Conservation (phyloP, 2,797 vertebrate species). For the Glossophaga mutica region DNA sequence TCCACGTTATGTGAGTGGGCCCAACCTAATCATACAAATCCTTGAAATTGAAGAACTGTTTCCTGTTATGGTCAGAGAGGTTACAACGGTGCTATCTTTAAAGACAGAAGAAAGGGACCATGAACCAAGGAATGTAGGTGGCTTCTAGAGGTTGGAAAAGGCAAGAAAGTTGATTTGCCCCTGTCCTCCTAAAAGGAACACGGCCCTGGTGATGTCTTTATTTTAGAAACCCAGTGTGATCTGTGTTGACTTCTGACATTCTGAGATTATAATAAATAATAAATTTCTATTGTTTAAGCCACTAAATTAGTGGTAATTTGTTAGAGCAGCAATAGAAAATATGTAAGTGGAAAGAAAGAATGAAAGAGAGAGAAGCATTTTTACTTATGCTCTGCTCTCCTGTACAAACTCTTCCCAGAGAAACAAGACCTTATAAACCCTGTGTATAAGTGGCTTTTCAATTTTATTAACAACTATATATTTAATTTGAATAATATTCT, state of each 20-base stretch:
- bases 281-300: neutral
- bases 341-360: neutral
- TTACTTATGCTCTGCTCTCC: neutral
- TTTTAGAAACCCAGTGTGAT: neutral
- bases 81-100: neutral
- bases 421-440: neutral
- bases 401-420: neutral
- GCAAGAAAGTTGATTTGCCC: neutral
- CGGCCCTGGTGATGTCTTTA: neutral
- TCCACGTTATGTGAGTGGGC: neutral
- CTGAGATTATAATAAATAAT: neutral
- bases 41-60: neutral
- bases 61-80: neutral
- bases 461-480: neutral
- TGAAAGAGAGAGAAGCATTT: neutral
- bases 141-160: neutral
- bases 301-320: neutral
- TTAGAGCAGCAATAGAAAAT: neutral
- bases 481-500: neutral
- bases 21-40: neutral
- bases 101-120: neutral
- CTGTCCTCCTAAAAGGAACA: neutral
- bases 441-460: neutral
- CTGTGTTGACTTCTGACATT: neutral
- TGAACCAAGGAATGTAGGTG: neutral